Base-by-base conservation (phyloP, 2,888 invertebrate genomes). In the Drosophila recens region DNA sequence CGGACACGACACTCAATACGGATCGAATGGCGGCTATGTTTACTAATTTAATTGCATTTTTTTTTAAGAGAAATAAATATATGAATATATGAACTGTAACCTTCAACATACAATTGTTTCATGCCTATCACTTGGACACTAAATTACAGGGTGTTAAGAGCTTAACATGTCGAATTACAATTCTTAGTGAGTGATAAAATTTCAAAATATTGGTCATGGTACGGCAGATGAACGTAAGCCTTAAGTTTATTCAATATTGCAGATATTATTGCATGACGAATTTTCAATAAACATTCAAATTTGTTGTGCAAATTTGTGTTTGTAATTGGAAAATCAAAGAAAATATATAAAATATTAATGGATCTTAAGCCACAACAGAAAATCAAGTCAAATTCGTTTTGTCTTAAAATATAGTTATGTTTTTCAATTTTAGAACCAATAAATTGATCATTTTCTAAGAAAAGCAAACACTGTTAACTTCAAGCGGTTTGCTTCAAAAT, bases 21-120 rank as follows among this genome's bases (percentile, higher is more conserved):
- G 72, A n/a, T 64, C 90, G 67, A 90, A 92, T 64, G 91, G 91
- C 49, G 91, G 91, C 20, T 92, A 92, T 64, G 82, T 92, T 59
- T 92, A 92, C 78, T 90, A 89, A 67, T 36, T 45, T 34, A 15
- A 36, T 30, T 33, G 11, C 6, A 23, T 52, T 58, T 15, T n/a
- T n/a, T 4, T 27, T 27, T n/a, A n/a, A 27, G 0, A 20, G 3
- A 34, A 54, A 43, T 65, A 62, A 36, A 45, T 15, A 30, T 45
- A 23, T 34, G 10, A 23, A 27, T 27, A 30, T 45, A 23, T 34
- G 10, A 23, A 27, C 20, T 42, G 1, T 36, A 40, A 56, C 36
- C 17, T 53, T 40, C 4, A 10, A 15, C 27, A 8, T 36, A 5
- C 11, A 42, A 43, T 36, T 40, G 45, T 23, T 45, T 23, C 3